Conservation (phyloP, 2,888 invertebrate genomes). For the Anaspis maculata region DNA sequence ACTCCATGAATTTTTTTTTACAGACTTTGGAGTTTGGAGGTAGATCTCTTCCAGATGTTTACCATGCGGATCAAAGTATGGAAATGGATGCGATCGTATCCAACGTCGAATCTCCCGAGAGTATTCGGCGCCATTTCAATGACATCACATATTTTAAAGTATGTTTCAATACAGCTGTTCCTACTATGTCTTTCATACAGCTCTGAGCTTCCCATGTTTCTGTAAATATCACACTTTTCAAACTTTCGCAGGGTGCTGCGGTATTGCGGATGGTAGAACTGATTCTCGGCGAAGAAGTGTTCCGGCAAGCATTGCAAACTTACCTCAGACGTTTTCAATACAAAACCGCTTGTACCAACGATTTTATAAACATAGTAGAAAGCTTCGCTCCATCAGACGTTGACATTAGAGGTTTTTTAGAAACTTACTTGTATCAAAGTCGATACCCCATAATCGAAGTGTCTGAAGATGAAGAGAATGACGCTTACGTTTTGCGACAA, state of each 20-base stretch:
- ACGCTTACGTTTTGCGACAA: slow-evolving; percentile 55
- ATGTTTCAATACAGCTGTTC: neutral
- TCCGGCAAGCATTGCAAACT: slow-evolving; percentile 58
- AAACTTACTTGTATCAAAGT: slow-evolving; percentile 80
- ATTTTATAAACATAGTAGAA: slow-evolving; percentile 60
- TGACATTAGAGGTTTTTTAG: slow-evolving; percentile 54
- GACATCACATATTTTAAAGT: neutral
- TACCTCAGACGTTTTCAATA: slow-evolving; percentile 62
- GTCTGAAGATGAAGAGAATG: slow-evolving; percentile 34
- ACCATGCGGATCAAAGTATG: slow-evolving; percentile 8
- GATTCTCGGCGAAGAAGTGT: slow-evolving; percentile 61
- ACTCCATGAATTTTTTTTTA: neutral
- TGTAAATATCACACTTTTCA: no score
- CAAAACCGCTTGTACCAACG: slow-evolving; percentile 66
- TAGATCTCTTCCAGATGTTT: slow-evolving; percentile 13
- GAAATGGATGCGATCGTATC: slow-evolving; percentile 12
- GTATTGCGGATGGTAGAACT: slow-evolving; percentile 77
- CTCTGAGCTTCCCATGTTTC: no score
- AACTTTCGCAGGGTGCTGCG: slow-evolving; percentile 71
- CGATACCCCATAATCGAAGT: slow-evolving; percentile 70
- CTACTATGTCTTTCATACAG: no score
- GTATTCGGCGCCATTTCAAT: no score
- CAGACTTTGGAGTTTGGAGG: slow-evolving; percentile 2
- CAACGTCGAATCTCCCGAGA: slow-evolving; percentile 8
- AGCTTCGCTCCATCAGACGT: slow-evolving; percentile 43